phyloP scores from a whole-genome alignment of 2,113 vertebrate species.

The Morone saxatilis region DNA sequence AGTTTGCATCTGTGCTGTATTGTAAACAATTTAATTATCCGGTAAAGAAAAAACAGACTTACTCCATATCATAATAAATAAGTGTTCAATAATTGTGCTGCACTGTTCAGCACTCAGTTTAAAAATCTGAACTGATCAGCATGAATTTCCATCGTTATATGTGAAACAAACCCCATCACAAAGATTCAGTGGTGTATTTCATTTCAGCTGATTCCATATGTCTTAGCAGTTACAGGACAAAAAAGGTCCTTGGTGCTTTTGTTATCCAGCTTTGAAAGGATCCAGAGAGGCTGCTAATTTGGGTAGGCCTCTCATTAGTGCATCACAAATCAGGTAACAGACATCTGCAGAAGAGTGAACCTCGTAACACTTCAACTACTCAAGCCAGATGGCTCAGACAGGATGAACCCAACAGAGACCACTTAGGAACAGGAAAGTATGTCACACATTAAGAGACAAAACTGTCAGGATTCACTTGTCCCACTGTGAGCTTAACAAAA shows the following conservation, averaged over 20 bases:
- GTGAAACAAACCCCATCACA: slow-evolving; percentile 3
- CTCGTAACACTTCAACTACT: slow-evolving; percentile 46
- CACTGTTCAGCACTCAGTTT: not conserved
- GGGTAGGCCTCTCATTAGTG: slow-evolving; percentile 42
- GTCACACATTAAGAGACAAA: slow-evolving; percentile 38
- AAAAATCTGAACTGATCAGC: slow-evolving; percentile 13
- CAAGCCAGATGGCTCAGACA: slow-evolving; percentile 63
- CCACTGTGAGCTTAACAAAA: not conserved
- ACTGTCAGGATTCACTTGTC: not conserved
- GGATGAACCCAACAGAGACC: slow-evolving; percentile 48
- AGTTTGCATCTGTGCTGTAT: slow-evolving; percentile 28
- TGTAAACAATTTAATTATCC: slow-evolving; percentile 15
- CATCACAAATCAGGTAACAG: slow-evolving; percentile 49
- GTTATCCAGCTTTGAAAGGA: slow-evolving; percentile 24
- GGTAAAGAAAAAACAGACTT: not conserved
- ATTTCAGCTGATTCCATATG: slow-evolving; percentile 12
- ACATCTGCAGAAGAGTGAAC: slow-evolving; percentile 56
- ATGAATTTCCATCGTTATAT: slow-evolving; percentile 1
- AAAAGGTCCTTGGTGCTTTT: slow-evolving; percentile 21
- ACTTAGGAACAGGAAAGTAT: slow-evolving; percentile 48
- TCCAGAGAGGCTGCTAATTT: slow-evolving; percentile 41
- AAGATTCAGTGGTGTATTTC: not conserved
- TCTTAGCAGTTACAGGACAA: slow-evolving; percentile 7
- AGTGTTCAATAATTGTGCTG: not conserved
- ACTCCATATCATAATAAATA: not conserved